Conservation (phyloP, 2,113 vertebrate species). For the Genyomyrus donnyi region DNA sequence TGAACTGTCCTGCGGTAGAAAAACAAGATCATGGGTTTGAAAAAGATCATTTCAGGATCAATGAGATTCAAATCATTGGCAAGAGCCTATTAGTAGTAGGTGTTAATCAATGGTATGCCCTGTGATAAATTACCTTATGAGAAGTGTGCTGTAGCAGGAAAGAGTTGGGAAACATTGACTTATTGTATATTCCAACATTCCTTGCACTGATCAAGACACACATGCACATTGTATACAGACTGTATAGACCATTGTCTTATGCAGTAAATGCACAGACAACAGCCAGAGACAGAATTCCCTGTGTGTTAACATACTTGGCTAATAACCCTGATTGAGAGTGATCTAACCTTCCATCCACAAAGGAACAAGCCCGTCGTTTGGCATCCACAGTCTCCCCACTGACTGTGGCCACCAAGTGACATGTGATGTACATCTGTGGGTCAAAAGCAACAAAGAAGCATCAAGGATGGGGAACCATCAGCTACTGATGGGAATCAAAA, state of each 20-base stretch:
- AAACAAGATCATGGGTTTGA: not conserved
- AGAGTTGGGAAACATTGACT: not conserved
- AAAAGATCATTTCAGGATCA: not conserved
- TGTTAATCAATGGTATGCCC: not conserved
- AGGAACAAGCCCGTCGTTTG: not conserved
- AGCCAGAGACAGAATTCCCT: not conserved
- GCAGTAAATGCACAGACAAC: not conserved
- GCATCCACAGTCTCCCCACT: not conserved
- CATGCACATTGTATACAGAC: not conserved
- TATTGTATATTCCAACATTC: not conserved
- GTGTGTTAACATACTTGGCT: not conserved
- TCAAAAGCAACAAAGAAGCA: not conserved
- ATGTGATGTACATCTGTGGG: slow-evolving; percentile 9
- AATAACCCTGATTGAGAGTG: not conserved
- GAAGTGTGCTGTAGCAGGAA: not conserved
- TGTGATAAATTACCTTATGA: not conserved
- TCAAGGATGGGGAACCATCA: not conserved
- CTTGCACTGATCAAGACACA: not conserved
- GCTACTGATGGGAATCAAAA: not conserved
- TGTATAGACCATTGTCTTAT: not conserved
- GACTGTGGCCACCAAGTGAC: not conserved
- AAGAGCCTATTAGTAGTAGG: not conserved
- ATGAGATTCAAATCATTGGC: not conserved
- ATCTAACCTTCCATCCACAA: not conserved
- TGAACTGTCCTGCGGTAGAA: not conserved